These are phyloP conservation scores for Mustelus asterias DNA, from an alignment of 2,113 vertebrate species.

Conservation along the genomic window DNA sequence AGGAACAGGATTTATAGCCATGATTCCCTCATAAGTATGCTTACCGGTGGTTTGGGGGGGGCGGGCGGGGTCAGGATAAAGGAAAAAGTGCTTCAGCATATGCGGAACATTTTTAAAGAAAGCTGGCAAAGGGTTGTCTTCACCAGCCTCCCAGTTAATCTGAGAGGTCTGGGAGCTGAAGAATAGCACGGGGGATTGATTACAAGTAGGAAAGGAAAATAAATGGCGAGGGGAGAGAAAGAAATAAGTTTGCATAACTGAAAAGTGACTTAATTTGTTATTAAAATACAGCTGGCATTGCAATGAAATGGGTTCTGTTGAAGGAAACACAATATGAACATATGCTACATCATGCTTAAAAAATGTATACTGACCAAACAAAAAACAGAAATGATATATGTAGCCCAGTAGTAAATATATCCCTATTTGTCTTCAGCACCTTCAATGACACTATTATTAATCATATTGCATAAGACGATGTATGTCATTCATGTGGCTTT, in stretches of 20 bases:
- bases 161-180: neutral
- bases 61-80: neutral
- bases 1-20: neutral
- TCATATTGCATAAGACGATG: conserved; percentile 33
- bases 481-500: conserved; percentile 22
- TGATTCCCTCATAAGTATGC: neutral
- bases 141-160: neutral
- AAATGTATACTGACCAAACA: conserved; percentile 27
- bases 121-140: neutral
- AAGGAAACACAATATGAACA: conserved; percentile 36
- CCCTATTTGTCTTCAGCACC: conserved; percentile 16
- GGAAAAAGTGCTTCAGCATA: neutral
- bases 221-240: neutral
- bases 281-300: neutral
- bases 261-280: neutral
- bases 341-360: conserved; percentile 36
- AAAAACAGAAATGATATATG: conserved; percentile 2
- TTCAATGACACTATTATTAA: neutral
- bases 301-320: conserved; percentile 29
- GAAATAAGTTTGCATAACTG: neutral
- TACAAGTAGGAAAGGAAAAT: neutral
- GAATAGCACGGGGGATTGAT: neutral
- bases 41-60: neutral
- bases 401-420: conserved; percentile 27
- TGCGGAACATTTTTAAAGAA: neutral